These are phyloP conservation scores for Sitodiplosis mosellana DNA, from an alignment of 1,140 invertebrate species.

Conservation along the genomic window DNA sequence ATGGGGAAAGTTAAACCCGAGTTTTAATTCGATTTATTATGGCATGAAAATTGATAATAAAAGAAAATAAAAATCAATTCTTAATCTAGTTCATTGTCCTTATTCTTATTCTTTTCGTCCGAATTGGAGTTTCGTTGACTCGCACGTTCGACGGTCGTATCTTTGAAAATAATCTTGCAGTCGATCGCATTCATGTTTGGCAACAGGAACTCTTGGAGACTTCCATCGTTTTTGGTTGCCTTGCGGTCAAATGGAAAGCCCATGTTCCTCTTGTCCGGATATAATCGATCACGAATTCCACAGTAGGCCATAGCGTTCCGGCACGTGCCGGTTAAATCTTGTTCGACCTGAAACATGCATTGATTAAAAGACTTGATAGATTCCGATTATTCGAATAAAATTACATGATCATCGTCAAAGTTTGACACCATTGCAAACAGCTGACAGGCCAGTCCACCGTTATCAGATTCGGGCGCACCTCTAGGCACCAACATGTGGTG, in stretches of 20 bases:
- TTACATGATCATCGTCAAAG: neutral
- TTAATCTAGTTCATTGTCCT: too few species aligned
- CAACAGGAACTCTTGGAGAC: constrained; percentile 33
- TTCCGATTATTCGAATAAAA: neutral
- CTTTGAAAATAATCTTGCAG: constrained; percentile 25
- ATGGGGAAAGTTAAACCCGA: too few species aligned
- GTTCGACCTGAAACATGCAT: constrained; percentile 10
- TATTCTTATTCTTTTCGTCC: too few species aligned
- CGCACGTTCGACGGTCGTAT: constrained; percentile 10
- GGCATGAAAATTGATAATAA: too few species aligned
- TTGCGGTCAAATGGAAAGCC: constrained; percentile 50
- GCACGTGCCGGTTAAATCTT: constrained; percentile 24
- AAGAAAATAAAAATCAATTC: too few species aligned
- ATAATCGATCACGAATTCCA: constrained; percentile 42
- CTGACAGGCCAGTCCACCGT: neutral
- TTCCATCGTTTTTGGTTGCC: constrained; percentile 23
- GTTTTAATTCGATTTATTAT: too few species aligned
- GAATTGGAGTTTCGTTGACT: neutral
- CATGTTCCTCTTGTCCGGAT: constrained; percentile 41
- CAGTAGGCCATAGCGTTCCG: constrained; percentile 46
- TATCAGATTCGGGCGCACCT: neutral
- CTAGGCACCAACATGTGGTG: constrained; percentile 51
- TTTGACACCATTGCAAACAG: constrained; percentile 15
- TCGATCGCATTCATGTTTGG: constrained; percentile 38
- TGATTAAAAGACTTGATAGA: neutral